A percentile compares a stretch with the other conserved stretches of the same genome.
Evolutionary conservation across 1,140 invertebrate species (phyloP).

Genomic region (Araneus ventricosus): DNA sequence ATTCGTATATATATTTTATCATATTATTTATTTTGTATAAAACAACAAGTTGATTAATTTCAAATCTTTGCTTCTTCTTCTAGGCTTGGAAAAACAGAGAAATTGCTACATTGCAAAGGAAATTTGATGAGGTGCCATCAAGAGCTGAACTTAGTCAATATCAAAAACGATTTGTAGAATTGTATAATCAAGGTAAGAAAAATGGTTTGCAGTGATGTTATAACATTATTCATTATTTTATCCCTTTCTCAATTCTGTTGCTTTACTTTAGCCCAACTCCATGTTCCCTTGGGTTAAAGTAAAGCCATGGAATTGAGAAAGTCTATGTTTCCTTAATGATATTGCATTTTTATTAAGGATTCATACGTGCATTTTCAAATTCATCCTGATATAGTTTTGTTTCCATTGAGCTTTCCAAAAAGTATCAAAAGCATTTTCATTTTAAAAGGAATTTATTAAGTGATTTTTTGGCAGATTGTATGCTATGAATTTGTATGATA

Average conservation of each 20-base stretch:
- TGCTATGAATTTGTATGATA: neutral
- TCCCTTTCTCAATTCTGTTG: too few species aligned
- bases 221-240: too few species aligned
- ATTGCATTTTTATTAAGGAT: too few species aligned
- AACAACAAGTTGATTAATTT: too few species aligned
- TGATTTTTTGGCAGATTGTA: too few species aligned
- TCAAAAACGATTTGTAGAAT: conserved; percentile 95
- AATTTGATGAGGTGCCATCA: conserved; percentile 94
- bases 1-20: conserved; percentile 47
- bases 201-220: too few species aligned
- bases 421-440: too few species aligned
- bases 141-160: conserved; percentile 96
- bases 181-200: conserved; percentile 93
- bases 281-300: too few species aligned
- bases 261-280: too few species aligned
- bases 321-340: too few species aligned
- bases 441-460: too few species aligned
- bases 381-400: neutral
- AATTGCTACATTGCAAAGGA: conserved; percentile 87
- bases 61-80: neutral
- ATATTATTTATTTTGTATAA: neutral
- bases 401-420: neutral
- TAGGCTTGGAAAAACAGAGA: conserved; percentile 90
- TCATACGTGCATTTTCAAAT: neutral
- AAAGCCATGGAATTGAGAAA: too few species aligned